Percentiles rank a stretch among this genome's conserved stretches.
Conservation (phyloP, 2,797 vertebrate genomes). For the Liparis tanakae region DNA sequence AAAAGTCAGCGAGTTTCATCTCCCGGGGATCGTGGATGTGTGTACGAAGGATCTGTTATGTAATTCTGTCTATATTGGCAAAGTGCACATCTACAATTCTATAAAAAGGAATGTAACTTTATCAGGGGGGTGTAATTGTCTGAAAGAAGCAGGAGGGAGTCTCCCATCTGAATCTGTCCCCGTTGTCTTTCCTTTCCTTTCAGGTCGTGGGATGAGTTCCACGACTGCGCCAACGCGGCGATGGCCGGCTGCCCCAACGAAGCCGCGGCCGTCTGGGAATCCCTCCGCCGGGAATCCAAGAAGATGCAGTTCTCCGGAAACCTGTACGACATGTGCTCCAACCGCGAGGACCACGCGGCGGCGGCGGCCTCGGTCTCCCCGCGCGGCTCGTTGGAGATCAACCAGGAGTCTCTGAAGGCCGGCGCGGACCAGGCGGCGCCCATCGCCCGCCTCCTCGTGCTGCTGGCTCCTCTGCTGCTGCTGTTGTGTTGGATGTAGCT, state of each 20-base stretch:
- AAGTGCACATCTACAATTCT: no score
- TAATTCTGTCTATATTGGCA: no score
- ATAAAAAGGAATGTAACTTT: no score
- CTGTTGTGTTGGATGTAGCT: conserved; percentile 67
- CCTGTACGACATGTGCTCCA: conserved; percentile 90
- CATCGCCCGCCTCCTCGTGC: conserved; percentile 34
- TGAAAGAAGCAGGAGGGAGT: not conserved
- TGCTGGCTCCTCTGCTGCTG: conserved; percentile 60
- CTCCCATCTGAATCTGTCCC: not conserved
- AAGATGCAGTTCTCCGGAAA: conserved; percentile 92
- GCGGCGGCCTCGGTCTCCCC: conserved; percentile 48
- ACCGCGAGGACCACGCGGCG: conserved; percentile 65
- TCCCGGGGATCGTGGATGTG: not conserved
- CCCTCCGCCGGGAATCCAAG: conserved; percentile 90
- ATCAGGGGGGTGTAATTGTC: no score
- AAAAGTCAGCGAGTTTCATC: not conserved
- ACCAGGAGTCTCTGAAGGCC: conserved; percentile 89
- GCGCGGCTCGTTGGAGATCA: conserved; percentile 78
- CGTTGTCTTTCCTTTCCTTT: not conserved
- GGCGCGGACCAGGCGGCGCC: conserved; percentile 34
- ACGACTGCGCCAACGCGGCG: conserved; percentile 87
- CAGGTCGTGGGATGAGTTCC: conserved; percentile 95
- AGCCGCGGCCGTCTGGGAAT: conserved; percentile 91
- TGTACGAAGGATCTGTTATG: no score
- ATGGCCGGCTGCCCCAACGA: conserved; percentile 90